Evolutionary conservation across 1,140 invertebrate species (phyloP), one percentile per base, ranked within the genome.

Genomic region (Lepidostoma basale): DNA sequence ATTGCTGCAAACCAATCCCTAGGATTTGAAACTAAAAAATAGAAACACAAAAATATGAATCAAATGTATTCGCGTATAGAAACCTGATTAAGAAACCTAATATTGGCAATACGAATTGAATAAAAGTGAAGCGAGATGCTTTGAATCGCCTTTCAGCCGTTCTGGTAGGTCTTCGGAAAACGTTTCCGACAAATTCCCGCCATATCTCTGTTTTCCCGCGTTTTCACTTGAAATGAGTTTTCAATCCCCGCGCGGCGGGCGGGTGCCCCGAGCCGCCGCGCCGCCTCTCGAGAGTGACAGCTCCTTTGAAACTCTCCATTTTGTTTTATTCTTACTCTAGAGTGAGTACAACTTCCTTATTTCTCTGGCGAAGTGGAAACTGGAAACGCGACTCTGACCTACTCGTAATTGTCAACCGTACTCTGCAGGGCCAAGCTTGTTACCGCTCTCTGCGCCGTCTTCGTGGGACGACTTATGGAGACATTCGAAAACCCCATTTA

Each of bases 141-240:
- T n/a, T n/a, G n/a, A n/a, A n/a, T n/a, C n/a, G n/a, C 14, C 39
- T 40, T 40, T 16, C 18, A 23, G 10, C 10, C 20, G 20, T 14
- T 26, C 28, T 25, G 25, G 6, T 52, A 16, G 47, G 22, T 14
- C 30, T 54, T 26, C 26, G 49, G 49, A 16, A 54, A 54, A 26
- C 49, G 14, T 54, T 30, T 14, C n/a, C 20, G 49, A 54, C 49
- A 54, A 23, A 49, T 25, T 49, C 9, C 18, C 42, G 4, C 14
- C 42, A 18, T 18, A 3, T 45, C 44, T 18, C 16, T 47, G 44
- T 47, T 47, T 45, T 45, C 42, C 42, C 42, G 3, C 42, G 14
- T 52, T 52, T 54, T 54, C 49, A 54, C 49, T 54, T 54, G 9
- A 54, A 54, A 54, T 54, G 28, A 54, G 28, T 54, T 54, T 54